These are phyloP conservation scores for Crax fasciolata DNA, from an alignment of 2,797 vertebrate species.

Conservation along the genomic window DNA sequence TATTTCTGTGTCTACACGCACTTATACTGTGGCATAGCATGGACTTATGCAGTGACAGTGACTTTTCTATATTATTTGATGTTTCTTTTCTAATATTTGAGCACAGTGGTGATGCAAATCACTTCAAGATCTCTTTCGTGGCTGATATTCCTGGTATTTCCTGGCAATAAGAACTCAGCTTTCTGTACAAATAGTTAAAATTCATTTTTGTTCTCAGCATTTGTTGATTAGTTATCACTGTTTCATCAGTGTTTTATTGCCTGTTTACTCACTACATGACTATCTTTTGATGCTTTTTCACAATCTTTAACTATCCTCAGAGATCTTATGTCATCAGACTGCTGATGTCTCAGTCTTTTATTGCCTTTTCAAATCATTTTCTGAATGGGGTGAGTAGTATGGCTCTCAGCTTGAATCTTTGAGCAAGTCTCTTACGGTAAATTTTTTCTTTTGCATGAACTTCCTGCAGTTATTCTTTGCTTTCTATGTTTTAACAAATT, in stretches of 20 bases:
- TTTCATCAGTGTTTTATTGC: background rate
- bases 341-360: background rate
- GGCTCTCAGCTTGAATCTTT: background rate
- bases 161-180: background rate
- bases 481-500: background rate
- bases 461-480: background rate
- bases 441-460: background rate
- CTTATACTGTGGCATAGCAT: background rate
- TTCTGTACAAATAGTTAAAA: background rate
- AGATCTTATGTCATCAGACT: background rate
- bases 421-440: background rate
- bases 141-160: background rate
- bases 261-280: background rate
- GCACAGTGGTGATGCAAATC: background rate
- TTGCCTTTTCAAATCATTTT: background rate
- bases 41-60: background rate
- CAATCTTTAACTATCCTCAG: background rate
- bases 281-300: background rate
- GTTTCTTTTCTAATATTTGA: background rate
- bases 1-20: background rate
- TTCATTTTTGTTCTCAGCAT: background rate
- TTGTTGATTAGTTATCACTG: background rate
- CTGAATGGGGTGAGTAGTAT: background rate
- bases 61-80: background rate
- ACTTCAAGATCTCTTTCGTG: background rate